Percentiles rank a stretch among this genome's conserved stretches.
These are phyloP conservation scores for Dendrocopos noguchii DNA, from an alignment of 2,113 vertebrate species.

Conservation along the genomic window DNA sequence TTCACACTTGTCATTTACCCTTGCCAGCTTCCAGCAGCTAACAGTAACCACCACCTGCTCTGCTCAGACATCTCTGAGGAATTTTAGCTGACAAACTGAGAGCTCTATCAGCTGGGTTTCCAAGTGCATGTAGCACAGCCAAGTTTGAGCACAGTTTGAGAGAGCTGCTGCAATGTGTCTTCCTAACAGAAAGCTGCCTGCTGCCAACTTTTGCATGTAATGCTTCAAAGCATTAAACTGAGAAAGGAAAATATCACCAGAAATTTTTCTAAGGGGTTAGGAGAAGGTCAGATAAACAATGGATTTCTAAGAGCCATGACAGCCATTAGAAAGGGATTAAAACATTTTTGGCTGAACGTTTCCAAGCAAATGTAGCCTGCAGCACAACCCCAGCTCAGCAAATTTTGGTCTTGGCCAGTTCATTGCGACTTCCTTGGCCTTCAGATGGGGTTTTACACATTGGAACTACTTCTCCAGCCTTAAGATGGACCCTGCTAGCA, in stretches of 20 bases:
- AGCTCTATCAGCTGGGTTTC: not conserved
- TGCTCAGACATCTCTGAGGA: not conserved
- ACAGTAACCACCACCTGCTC: constrained; percentile 4
- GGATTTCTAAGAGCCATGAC: not conserved
- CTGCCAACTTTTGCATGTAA: not conserved
- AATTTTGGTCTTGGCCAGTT: constrained; percentile 4
- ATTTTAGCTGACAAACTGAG: not conserved
- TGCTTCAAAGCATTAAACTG: constrained; percentile 33
- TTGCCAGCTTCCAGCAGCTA: not conserved
- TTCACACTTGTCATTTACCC: not conserved
- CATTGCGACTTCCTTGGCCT: constrained; percentile 32
- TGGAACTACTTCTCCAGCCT: constrained; percentile 15
- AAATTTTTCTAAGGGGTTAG: not conserved
- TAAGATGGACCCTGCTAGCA: constrained; percentile 49
- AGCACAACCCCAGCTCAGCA: not conserved
- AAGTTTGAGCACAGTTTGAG: constrained; percentile 61
- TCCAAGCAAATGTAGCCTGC: constrained; percentile 18
- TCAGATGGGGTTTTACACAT: not conserved
- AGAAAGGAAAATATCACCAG: constrained; percentile 24
- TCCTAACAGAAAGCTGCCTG: constrained; percentile 49
- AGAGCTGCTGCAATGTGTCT: constrained; percentile 59
- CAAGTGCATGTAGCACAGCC: not conserved
- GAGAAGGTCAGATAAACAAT: constrained; percentile 47
- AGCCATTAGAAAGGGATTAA: constrained; percentile 25
- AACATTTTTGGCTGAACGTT: not conserved